Evolutionary conservation across 1,140 invertebrate species (phyloP).

Genomic region (Eulimnadia texana): DNA sequence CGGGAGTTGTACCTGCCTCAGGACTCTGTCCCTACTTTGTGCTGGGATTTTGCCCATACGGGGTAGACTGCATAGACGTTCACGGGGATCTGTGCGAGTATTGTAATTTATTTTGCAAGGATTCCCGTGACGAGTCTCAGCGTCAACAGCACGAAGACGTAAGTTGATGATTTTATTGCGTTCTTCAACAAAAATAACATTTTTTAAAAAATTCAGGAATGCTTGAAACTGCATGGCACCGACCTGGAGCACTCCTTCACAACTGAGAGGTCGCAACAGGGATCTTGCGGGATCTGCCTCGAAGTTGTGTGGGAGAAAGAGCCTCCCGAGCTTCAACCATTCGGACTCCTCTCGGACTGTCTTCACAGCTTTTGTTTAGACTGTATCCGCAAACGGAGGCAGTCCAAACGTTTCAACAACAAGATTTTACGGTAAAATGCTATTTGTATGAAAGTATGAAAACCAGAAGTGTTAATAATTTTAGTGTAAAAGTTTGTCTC

Average conservation of each 20-base stretch:
- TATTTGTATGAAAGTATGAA: neutral
- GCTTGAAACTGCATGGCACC: constrained; percentile 57
- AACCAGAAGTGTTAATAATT: too few species aligned
- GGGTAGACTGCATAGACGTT: constrained; percentile 49
- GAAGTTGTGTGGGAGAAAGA: constrained; percentile 63
- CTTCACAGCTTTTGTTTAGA: constrained; percentile 73
- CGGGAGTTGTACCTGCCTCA: constrained; percentile 9
- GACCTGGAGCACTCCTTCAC: constrained; percentile 82
- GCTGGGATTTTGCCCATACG: constrained; percentile 46
- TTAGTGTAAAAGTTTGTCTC: too few species aligned
- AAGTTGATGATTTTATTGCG: constrained; percentile 20
- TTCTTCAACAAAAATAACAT: neutral
- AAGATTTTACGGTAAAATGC: constrained; percentile 67
- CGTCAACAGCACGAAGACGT: constrained; percentile 52
- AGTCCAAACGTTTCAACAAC: constrained; percentile 67
- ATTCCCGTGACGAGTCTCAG: constrained; percentile 55
- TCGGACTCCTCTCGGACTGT: constrained; percentile 79
- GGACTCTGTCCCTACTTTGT: constrained; percentile 50
- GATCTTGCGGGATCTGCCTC: constrained; percentile 77
- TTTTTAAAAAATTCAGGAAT: constrained; percentile 42
- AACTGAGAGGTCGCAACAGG: constrained; percentile 60
- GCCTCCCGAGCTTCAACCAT: constrained; percentile 49
- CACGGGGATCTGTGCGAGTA: constrained; percentile 70
- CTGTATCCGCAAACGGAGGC: constrained; percentile 79
- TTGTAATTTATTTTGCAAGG: constrained; percentile 50